Base-by-base conservation (phyloP, 2,797 vertebrate genomes). In the Intellagama lesueurii region DNA sequence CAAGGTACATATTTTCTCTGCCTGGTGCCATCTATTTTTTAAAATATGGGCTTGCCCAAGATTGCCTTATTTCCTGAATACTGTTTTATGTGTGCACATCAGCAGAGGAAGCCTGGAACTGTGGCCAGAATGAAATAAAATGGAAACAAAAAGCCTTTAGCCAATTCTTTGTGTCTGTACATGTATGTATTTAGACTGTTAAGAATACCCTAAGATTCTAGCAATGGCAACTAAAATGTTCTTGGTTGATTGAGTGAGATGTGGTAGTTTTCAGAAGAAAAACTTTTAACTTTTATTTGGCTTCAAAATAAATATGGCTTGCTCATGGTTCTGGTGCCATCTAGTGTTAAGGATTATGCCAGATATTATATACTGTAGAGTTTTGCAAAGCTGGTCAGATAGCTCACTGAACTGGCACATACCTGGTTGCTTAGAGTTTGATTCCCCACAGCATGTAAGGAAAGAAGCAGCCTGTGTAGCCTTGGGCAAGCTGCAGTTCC, bases 311-410 rank as follows among this genome's bases (percentile, higher is more conserved):
- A 69, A 52, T 79, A 5, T 35, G 22, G 44, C 16, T 80, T 87
- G 44, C 22, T 69, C 32, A 52, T 69, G 64, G 5, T 69, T 87
- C n/a, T 87, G 64, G 40, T 69, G 85, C 85, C 85, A 79, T 52
- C 85, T 87, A 87, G 76, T 85, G 83, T n/a, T 26, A 32, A 52
- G 30, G 35, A 22, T 35, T 73, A 28, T 32, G 19, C 28, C 11
- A 19, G 12, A 52, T 24, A 28, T 5, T 28, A 68, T 28, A 44
- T 44, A 70, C 28, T 30, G 52, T 60, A 64, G 5, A 64, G 60
- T 64, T 64, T 17, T 64, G 19, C 60, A 64, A 64, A 64, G 60
- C 60, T 22, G 60, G 16, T 22, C 16, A 14, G 60, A 22, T 64
- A 22, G 16, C 60, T 64, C 16, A 19, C 60, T 64, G 19, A 64